phyloP scores from a whole-genome alignment of 2,888 invertebrate genomes.

The Incurvaria masculella region DNA sequence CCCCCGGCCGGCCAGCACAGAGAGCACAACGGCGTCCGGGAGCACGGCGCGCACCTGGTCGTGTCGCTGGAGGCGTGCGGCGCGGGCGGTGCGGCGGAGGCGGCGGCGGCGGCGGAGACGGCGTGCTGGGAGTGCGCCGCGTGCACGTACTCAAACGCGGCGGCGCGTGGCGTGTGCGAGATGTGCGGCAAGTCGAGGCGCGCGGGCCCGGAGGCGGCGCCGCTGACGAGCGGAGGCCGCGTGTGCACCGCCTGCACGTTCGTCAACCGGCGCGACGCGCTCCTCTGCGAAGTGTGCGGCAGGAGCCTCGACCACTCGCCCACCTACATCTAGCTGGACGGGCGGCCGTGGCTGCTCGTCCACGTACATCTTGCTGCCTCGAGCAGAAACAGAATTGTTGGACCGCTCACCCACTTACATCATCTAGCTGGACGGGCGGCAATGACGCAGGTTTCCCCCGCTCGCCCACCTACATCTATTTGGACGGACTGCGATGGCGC shows the following conservation, averaged over 20 bases:
- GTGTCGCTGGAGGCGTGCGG: constrained; percentile 46
- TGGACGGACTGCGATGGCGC: too few species aligned
- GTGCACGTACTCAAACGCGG: constrained; percentile 67
- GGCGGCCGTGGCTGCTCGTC: too few species aligned
- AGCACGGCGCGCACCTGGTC: constrained; percentile 41
- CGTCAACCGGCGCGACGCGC: constrained; percentile 65
- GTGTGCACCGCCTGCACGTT: constrained; percentile 74
- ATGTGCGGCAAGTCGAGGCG: constrained; percentile 69
- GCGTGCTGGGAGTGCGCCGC: constrained; percentile 66
- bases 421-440: too few species aligned
- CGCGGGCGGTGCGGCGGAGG: constrained; percentile 1
- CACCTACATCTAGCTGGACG: constrained; percentile 74
- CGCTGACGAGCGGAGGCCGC: constrained; percentile 68
- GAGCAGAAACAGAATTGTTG: too few species aligned
- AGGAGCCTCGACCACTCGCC: constrained; percentile 69
- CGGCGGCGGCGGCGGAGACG: neutral
- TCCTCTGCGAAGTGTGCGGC: constrained; percentile 66
- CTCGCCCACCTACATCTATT: too few species aligned
- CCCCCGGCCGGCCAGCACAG: constrained; percentile 13
- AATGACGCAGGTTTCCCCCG: too few species aligned
- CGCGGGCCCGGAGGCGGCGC: constrained; percentile 57
- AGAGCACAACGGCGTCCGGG: constrained; percentile 23
- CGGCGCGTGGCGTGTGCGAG: constrained; percentile 60
- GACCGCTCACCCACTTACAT: too few species aligned
- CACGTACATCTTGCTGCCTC: too few species aligned